Evolutionary conservation across 1,140 invertebrate species (phyloP).

Genomic region (Sycobia sp.): DNA sequence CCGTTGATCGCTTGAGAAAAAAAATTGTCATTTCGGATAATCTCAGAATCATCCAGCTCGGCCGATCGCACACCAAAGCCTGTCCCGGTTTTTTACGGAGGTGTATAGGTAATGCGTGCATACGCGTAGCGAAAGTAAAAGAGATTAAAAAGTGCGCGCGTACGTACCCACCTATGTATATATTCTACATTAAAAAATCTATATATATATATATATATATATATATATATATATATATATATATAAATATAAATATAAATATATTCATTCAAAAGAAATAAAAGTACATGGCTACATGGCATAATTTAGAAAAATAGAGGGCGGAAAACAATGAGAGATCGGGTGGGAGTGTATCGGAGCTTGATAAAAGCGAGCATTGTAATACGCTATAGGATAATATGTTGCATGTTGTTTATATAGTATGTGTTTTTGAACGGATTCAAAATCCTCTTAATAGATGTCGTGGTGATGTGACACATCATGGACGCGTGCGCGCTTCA

Average conservation of each 20-base stretch:
- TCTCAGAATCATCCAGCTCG: slow-evolving; percentile 22
- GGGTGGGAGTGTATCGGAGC: slow-evolving; percentile 18
- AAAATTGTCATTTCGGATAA: slow-evolving; percentile 11
- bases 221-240: slow-evolving; percentile 18
- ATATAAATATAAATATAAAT: slow-evolving; percentile 9
- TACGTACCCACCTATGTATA: slow-evolving; percentile 31
- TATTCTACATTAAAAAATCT: slow-evolving; percentile 30
- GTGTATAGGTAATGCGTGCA: slow-evolving; percentile 27
- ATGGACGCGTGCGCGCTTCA: slow-evolving; percentile 36
- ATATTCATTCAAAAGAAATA: slow-evolving; percentile 17
- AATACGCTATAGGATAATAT: slow-evolving; percentile 58
- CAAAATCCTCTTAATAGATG: slow-evolving; percentile 56
- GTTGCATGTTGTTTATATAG: slow-evolving; percentile 62
- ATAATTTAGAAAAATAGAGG: slow-evolving; percentile 9
- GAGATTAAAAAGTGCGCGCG: slow-evolving; percentile 15
- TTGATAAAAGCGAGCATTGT: slow-evolving; percentile 44
- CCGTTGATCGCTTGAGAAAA: slow-evolving; percentile 12
- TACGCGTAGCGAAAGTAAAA: slow-evolving; percentile 17
- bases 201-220: slow-evolving; percentile 15
- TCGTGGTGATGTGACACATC: slow-evolving; percentile 50
- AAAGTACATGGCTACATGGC: not conserved
- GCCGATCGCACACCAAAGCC: slow-evolving; percentile 34
- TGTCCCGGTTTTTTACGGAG: slow-evolving; percentile 29
- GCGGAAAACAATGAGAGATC: not conserved
- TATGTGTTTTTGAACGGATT: slow-evolving; percentile 58